Evolutionary conservation across 2,888 invertebrate species (phyloP), one percentile per base, ranked within the genome.

Genomic region (Trachelus stipa): DNA sequence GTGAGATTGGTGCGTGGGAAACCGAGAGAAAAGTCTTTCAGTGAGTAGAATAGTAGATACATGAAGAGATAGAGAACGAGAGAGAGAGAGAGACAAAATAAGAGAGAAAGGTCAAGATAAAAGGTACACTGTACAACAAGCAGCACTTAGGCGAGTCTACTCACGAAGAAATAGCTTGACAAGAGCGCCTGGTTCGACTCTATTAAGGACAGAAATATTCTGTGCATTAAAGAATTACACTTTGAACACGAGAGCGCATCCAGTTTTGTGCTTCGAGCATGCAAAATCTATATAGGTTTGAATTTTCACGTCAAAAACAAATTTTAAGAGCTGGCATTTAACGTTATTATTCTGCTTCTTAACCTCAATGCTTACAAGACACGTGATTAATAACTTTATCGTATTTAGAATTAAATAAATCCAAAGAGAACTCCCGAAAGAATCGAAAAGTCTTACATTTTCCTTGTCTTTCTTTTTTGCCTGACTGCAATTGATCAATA

Each of bases 71-170:
- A 78, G 12, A 34, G 73, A 34, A 68, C 35, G 78, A 77, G 69
- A 40, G 75, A 56, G 78, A 77, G 69, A 40, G 75, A 56, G 73
- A 35, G 31, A 37, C 69, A 76, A 34, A 74, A 40, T 73, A 78
- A 73, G 56, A 34, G 79, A 74, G 78, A 77, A 76, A 80, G 77
- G 76, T 76, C 69, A 81, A 81, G 82, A 85, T 83, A 83, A 84
- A 87, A 83, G 83, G 81, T 79, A 74, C 78, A 82, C 81, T 83
- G 83, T 83, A 81, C 83, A 84, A 86, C 83, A 83, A 83, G 85
- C 82, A 80, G 82, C 84, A 85, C 84, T 86, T 81, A 81, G 80
- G 76, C 79, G 79, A 79, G 80, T 77, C 78, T 78, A 81, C 79
- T 80, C 80, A 76, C 81, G 76, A 34, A 69, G 76, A 40, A 75